Conservation (phyloP, 2,888 invertebrate genomes). For the Hecatera dysodea region DNA sequence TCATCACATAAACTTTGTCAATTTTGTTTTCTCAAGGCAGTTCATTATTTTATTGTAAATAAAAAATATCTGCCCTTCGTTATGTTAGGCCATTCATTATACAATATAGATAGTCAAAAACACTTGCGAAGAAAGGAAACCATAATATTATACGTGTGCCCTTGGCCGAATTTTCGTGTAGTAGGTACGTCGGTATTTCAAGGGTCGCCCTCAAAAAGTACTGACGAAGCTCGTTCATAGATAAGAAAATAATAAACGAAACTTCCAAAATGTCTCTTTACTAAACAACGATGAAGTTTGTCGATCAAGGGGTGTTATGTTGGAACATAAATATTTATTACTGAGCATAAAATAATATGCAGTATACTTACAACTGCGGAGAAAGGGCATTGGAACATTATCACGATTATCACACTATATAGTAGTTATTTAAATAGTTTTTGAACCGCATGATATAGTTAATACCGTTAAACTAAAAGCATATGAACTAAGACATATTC, state of each 20-base stretch:
- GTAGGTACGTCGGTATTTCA: constrained; percentile 40
- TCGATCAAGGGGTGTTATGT: constrained; percentile 17
- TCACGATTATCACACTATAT: neutral
- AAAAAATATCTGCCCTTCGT: constrained; percentile 27
- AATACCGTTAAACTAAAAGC: neutral
- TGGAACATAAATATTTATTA: constrained; percentile 30
- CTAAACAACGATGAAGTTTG: constrained; percentile 41
- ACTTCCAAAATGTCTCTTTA: constrained; percentile 41
- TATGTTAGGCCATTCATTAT: constrained; percentile 20
- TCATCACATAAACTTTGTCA: neutral
- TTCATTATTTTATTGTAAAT: constrained; percentile 3
- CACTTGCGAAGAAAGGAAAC: constrained; percentile 27
- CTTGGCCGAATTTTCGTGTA: constrained; percentile 54
- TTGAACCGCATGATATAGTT: neutral
- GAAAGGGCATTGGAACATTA: too few species aligned
- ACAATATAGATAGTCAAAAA: constrained; percentile 36
- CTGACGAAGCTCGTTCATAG: constrained; percentile 48
- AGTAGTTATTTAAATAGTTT: too few species aligned
- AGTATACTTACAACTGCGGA: neutral
- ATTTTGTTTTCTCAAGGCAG: neutral
- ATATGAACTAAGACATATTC: constrained; percentile 7
- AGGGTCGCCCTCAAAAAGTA: constrained; percentile 46
- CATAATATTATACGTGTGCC: constrained; percentile 41
- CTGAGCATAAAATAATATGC: neutral
- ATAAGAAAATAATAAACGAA: constrained; percentile 44